phyloP scores from a whole-genome alignment of 2,888 invertebrate genomes.

The Eupithecia tripunctaria region DNA sequence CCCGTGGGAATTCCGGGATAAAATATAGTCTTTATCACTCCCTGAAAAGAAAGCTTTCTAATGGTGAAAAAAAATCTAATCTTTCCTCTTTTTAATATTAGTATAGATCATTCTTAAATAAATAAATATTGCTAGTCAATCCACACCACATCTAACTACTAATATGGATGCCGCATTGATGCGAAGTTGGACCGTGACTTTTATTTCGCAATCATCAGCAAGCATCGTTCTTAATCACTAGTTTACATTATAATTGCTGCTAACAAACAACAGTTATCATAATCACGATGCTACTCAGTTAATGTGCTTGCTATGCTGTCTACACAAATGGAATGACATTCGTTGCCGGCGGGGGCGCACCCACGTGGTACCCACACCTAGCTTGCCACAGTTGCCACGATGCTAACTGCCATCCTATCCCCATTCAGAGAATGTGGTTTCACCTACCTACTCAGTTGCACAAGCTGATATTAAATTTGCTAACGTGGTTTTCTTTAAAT shows the following conservation, averaged over 20 bases:
- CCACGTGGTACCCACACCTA: constrained; percentile 64
- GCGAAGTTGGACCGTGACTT: neutral
- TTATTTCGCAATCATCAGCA: neutral
- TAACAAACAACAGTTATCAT: constrained; percentile 9
- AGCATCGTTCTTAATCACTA: neutral
- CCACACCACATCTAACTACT: too few relatives aligned
- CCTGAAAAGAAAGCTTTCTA: too few relatives aligned
- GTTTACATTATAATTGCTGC: neutral
- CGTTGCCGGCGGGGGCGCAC: constrained; percentile 63
- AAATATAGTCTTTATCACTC: too few relatives aligned
- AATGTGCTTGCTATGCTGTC: constrained; percentile 49
- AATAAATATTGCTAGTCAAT: too few relatives aligned
- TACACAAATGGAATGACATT: constrained; percentile 49
- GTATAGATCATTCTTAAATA: too few relatives aligned
- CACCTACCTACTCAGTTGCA: constrained; percentile 65
- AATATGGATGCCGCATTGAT: neutral
- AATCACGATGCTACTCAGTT: constrained; percentile 42
- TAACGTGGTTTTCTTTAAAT: constrained; percentile 21
- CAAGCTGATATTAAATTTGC: constrained; percentile 63
- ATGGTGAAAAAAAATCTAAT: too few relatives aligned
- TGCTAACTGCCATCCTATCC: constrained; percentile 53
- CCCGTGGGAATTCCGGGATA: too few relatives aligned
- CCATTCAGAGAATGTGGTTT: constrained; percentile 67
- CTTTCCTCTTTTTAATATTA: too few relatives aligned
- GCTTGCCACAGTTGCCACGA: constrained; percentile 35